Percentiles rank a stretch among this genome's conserved stretches.
Conservation (phyloP, 1,140 invertebrate species). For the Drosophila novamexicana region DNA sequence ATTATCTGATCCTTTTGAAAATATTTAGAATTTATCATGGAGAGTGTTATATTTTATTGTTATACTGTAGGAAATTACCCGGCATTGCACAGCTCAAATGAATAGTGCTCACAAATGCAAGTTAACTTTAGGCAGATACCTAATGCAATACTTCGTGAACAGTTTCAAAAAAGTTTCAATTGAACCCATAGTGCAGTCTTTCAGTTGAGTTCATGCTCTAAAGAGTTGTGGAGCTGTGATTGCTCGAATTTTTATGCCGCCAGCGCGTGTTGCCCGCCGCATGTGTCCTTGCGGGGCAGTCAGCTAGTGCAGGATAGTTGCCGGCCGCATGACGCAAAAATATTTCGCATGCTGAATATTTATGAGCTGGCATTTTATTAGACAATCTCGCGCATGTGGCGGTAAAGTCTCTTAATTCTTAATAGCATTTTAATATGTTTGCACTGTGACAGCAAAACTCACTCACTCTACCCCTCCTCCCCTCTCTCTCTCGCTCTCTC, state of each 20-base stretch:
- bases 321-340: conserved; percentile 37
- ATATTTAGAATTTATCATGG: too few relatives aligned
- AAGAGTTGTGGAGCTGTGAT: conserved; percentile 63
- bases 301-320: not conserved
- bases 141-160: too few relatives aligned
- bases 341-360: conserved; percentile 69
- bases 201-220: conserved; percentile 1
- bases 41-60: not conserved
- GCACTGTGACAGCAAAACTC: conserved; percentile 16
- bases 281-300: conserved; percentile 10
- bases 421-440: conserved; percentile 65
- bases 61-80: too few relatives aligned
- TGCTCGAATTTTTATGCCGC: conserved; percentile 66
- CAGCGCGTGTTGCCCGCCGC: conserved; percentile 56
- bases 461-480: not conserved
- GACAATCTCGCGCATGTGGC: conserved; percentile 58
- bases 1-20: too few relatives aligned
- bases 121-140: too few relatives aligned
- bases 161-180: not conserved
- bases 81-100: too few relatives aligned
- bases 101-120: too few relatives aligned
- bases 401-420: conserved; percentile 51
- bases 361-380: conserved; percentile 78
- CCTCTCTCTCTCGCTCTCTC: not conserved
- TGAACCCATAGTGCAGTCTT: not conserved